phyloP scores from a whole-genome alignment of 1,140 invertebrate genomes.

The Drosophila guanche region DNA sequence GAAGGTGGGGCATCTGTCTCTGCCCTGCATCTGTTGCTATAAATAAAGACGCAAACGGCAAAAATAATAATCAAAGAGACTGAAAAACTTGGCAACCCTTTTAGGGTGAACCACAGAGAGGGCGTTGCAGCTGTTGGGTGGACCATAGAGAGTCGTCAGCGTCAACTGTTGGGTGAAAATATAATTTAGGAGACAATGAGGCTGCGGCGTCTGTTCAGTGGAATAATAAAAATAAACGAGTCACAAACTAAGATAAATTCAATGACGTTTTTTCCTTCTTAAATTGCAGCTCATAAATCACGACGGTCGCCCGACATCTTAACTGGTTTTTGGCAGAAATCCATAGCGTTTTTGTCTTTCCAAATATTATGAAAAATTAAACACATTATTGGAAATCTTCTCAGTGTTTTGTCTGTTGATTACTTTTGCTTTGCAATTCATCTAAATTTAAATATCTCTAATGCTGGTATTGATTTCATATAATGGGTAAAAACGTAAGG shows the following conservation, averaged over 20 bases:
- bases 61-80: slow-evolving; percentile 69
- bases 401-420: slow-evolving; percentile 12
- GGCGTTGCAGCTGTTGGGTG: slow-evolving; percentile 38
- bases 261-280: slow-evolving; percentile 42
- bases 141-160: slow-evolving; percentile 1
- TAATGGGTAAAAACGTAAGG: slow-evolving; percentile 52
- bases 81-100: slow-evolving; percentile 72
- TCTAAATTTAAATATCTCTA: slow-evolving; percentile 18
- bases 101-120: slow-evolving; percentile 12
- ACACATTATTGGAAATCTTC: slow-evolving; percentile 10
- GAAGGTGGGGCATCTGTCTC: slow-evolving; percentile 45
- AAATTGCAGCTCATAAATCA: slow-evolving; percentile 70
- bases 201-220: slow-evolving; percentile 31
- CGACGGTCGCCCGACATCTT: slow-evolving; percentile 13
- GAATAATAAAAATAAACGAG: slow-evolving; percentile 68
- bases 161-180: slow-evolving; percentile 54
- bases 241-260: slow-evolving; percentile 30
- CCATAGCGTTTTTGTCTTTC: slow-evolving; percentile 22
- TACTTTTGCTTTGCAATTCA: slow-evolving; percentile 23
- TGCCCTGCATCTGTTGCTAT: slow-evolving; percentile 77
- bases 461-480: slow-evolving; percentile 76
- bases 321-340: slow-evolving; percentile 33
- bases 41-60: slow-evolving; percentile 56
- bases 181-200: slow-evolving; percentile 50
- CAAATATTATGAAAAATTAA: slow-evolving; percentile 13